These are phyloP conservation scores for Rhodinocichla rosea DNA, from an alignment of 2,113 vertebrate species.

Conservation along the genomic window DNA sequence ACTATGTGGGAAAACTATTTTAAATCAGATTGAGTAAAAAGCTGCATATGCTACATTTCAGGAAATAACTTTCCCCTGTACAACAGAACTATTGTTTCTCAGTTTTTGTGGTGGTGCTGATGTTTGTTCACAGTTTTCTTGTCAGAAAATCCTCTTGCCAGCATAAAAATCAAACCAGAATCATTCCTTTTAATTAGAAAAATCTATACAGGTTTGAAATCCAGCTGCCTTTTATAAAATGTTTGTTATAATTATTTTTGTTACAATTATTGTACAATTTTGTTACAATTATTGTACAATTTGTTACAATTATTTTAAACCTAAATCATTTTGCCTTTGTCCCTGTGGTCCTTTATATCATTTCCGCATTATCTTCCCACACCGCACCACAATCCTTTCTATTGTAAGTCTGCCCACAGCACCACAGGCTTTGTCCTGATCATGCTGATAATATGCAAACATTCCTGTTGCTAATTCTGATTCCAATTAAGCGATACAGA, in stretches of 20 bases:
- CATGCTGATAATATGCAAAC: background rate
- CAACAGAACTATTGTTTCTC: background rate
- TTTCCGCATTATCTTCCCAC: background rate
- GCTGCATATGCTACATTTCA: background rate
- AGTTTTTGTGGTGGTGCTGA: background rate
- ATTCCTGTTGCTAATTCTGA: constrained; percentile 5
- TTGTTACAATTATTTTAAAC: background rate
- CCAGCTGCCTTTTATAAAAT: background rate
- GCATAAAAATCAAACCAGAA: background rate
- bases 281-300: background rate
- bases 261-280: background rate
- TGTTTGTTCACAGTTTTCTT: background rate
- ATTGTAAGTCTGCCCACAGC: background rate
- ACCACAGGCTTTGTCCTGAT: background rate
- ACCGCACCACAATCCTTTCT: background rate
- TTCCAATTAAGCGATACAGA: constrained; percentile 30
- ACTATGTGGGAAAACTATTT: background rate
- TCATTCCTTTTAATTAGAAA: background rate
- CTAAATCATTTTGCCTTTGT: background rate
- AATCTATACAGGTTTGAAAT: background rate
- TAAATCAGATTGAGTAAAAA: background rate
- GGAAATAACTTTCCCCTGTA: background rate
- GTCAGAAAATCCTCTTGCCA: background rate
- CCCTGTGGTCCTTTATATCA: background rate
- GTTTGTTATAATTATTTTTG: background rate